Evolutionary conservation across 64 coral and sea anemone species (phyloP), one percentile per base, ranked within the genome.

Genomic region (Stylophora pistillata): DNA sequence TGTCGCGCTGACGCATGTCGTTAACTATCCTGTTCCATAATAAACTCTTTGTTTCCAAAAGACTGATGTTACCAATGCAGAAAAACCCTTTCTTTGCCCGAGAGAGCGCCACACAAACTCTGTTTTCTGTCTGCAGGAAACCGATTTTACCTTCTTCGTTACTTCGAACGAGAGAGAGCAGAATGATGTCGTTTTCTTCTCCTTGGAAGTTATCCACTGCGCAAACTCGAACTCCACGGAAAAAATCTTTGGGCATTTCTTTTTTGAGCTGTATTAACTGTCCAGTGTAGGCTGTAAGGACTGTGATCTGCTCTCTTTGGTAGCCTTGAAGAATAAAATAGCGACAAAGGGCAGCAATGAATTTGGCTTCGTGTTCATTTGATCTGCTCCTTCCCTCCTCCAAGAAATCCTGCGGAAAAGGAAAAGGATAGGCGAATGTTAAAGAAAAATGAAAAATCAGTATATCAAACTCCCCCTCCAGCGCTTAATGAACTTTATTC

Each of bases 221-320:
- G 16, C 87, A 96, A 63, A 96, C 73, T 74, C 95, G 88, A 55
- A 96, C 95, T 55, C 95, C 95, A 9, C 37, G 58, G 58, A 90
- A 96, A 54, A 96, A 93, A 10, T 93, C 91, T 17, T 85, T 95
- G 3, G 97, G 97, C 97, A 99, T 99, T 52, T 90, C 64, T 1
- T 82, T 74, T 55, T 95, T 99, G 28, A 99, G 57, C 54, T 93
- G 87, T 57, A 95, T 30, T 23, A 99, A 74, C 29, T 99, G 97
- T n/a, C 97, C 97, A 5, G 97, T 95, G 90, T 99, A 99, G 72
- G 91, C 92, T 64, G 97, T 99, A 2, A 99, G 90, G 10, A 99
- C 87, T n/a, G 97, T 99, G 26, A 99, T 95, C 47, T 92, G 69
- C 4, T 86, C 62, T 2, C 97, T 71, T 30, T 99, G 57, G 53